These are phyloP conservation scores for Trichoplusia ni DNA, from an alignment of 1,140 invertebrate species.

Conservation along the genomic window DNA sequence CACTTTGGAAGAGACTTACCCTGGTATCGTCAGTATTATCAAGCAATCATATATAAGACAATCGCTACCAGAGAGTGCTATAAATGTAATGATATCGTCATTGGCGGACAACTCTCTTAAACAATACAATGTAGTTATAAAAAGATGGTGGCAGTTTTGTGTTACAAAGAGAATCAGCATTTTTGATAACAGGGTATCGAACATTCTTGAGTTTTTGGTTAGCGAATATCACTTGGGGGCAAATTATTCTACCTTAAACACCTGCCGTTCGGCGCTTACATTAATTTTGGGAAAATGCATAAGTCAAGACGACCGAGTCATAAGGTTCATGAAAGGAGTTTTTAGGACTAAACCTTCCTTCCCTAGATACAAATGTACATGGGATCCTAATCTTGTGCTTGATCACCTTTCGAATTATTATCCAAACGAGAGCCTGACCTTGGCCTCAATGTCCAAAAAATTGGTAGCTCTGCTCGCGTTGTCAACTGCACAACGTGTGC, in stretches of 20 bases:
- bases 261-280: neutral
- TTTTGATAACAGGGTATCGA: neutral
- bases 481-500: constrained; percentile 17
- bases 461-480: constrained; percentile 18
- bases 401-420: constrained; percentile 3
- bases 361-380: neutral
- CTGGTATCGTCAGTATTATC: constrained; percentile 17
- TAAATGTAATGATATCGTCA: neutral
- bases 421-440: neutral
- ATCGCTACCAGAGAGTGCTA: neutral
- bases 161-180: neutral
- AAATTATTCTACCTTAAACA: neutral
- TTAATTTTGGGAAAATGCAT: neutral
- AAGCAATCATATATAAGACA: neutral
- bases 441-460: constrained; percentile 16
- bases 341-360: neutral
- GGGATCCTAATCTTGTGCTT: constrained; percentile 1
- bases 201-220: neutral
- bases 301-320: neutral
- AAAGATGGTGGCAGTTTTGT: neutral
- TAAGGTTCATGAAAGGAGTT: neutral
- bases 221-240: neutral
- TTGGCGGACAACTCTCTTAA: neutral
- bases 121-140: neutral
- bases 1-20: constrained; percentile 22